Percentiles rank a stretch among this genome's conserved stretches.
Evolutionary conservation across 2,888 invertebrate species (phyloP).

Genomic region (Ellobium chinense): DNA sequence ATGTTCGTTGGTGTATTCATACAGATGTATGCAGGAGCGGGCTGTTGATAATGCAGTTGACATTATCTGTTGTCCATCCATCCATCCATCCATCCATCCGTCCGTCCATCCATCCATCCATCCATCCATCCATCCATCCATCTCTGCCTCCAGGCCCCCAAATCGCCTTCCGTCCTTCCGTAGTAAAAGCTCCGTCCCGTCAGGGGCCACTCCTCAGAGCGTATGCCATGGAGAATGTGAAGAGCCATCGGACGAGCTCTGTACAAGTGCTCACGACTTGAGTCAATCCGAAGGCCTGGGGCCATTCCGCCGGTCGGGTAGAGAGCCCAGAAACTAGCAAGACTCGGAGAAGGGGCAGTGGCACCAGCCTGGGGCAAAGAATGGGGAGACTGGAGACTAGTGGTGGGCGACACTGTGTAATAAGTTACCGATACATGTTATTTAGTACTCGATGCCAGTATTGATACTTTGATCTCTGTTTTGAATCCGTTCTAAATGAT

Average conservation of each 20-base stretch:
- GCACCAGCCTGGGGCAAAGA: no score
- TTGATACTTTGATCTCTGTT: no score
- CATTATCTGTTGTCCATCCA: no score
- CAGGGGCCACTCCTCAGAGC: background rate
- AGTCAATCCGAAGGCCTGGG: constrained; percentile 5
- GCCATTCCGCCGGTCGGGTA: background rate
- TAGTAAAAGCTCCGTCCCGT: background rate
- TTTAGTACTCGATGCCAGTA: no score
- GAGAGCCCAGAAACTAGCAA: background rate
- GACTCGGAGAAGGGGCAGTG: no score
- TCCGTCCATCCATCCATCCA: background rate
- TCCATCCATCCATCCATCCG: background rate
- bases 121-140: background rate
- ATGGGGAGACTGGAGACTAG: no score
- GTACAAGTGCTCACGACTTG: background rate
- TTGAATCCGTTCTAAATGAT: no score
- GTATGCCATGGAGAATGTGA: background rate
- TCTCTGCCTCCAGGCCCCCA: background rate
- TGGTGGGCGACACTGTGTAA: no score
- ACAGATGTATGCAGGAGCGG: no score
- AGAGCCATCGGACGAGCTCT: background rate
- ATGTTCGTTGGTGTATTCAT: no score
- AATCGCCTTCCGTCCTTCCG: background rate
- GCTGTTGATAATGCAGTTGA: no score
- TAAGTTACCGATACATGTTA: no score